Evolutionary conservation across 1,140 invertebrate species (phyloP).

Genomic region (Formica selysi): DNA sequence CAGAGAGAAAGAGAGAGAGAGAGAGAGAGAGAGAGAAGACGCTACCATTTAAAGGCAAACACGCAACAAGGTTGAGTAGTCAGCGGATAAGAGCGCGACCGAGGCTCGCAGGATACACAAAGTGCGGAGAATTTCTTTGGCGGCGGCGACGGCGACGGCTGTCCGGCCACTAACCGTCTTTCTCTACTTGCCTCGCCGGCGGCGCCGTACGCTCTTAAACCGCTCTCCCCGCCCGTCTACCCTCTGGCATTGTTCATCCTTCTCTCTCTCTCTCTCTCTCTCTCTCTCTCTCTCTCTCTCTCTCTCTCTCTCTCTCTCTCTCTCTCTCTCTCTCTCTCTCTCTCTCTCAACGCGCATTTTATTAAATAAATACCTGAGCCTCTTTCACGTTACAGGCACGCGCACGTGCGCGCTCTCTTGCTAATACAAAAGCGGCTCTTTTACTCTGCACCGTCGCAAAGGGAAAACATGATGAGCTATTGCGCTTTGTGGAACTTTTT

Average conservation of each 20-base stretch:
- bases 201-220: constrained; percentile 10
- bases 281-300: too few relatives aligned
- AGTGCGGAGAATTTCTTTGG: constrained; percentile 78
- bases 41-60: constrained; percentile 62
- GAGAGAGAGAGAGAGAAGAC: too few relatives aligned
- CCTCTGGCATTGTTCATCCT: constrained; percentile 63
- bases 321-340: not conserved
- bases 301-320: too few relatives aligned
- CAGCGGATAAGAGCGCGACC: constrained; percentile 23
- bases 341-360: constrained; percentile 71
- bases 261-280: constrained; percentile 20
- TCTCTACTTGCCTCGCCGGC: not conserved
- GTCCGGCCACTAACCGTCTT: constrained; percentile 45
- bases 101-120: constrained; percentile 48
- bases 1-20: not conserved
- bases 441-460: constrained; percentile 73
- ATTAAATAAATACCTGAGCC: constrained; percentile 82
- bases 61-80: constrained; percentile 50
- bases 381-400: constrained; percentile 67
- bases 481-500: constrained; percentile 76
- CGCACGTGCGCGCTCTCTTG: constrained; percentile 68
- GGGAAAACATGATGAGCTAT: constrained; percentile 77
- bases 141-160: constrained; percentile 39
- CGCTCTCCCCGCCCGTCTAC: constrained; percentile 24
- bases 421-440: constrained; percentile 71